Base-by-base conservation (phyloP, 2,113 vertebrate genomes). In the Galemys pyrenaicus region DNA sequence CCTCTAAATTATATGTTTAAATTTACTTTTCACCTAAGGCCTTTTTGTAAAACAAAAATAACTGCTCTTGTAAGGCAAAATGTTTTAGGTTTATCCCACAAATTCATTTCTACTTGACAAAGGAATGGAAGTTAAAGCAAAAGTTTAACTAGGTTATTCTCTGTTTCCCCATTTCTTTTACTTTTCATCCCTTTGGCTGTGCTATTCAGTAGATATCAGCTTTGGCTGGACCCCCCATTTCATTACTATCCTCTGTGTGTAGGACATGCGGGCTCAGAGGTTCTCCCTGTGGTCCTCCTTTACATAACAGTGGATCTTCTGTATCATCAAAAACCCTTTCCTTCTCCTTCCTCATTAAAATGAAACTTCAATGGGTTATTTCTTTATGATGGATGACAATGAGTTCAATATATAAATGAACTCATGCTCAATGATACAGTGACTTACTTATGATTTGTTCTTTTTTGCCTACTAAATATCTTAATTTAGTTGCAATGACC, bases 1-100 rank as follows among this genome's bases (percentile, higher is more conserved):
- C 6, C 32, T 90, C 70, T 44, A 84, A 88, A 89, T 81, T 85
- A 17, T 6, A 89, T 89, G 85, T 92, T 89, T 91, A 67, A 92
- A 78, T 71, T 75, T 71, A 82, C 41, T 85, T 91, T 84, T 70
- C 79, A 81, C 67, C 32, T 89, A 35, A 78, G 56, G 39, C 5
- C 60, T 46, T 94, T 91, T 44, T 81, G 30, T 64, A 39, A 94
- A 73, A 79, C 91, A 17, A 78, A 86, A 90, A 51, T 0, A 58
- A 84, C 9, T 64, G 74, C 77, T 30, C 19, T 85, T 75, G 5
- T 67, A 89, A 93, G 20, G 84, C 39, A 51, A 60, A 58, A 28
- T 89, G 30, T 68, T 94, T 94, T 74, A 64, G 51, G 51, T 30
- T 93, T 74, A 44, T 75, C 16, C 46, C 17, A 46, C 62, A 83